Evolutionary conservation across 2,113 vertebrate species (phyloP).

Genomic region (Cololabis saira): DNA sequence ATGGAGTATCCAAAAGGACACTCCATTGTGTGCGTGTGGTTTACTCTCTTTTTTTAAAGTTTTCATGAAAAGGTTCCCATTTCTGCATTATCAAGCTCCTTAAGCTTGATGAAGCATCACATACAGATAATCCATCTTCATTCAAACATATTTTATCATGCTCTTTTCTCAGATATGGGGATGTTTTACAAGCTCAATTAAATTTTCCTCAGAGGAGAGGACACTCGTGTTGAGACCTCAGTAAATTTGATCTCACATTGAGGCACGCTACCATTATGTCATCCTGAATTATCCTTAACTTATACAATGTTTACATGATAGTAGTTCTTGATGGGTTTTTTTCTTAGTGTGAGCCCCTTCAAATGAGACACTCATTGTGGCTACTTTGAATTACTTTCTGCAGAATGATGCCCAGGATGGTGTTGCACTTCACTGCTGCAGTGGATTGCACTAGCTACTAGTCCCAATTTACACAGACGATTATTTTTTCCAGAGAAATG

Average conservation of each 20-base stretch:
- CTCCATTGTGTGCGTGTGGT: neutral
- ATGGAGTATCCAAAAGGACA: neutral
- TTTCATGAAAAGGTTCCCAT: neutral
- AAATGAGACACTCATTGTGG: neutral
- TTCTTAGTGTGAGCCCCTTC: conserved; percentile 1
- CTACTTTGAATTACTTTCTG: conserved; percentile 1
- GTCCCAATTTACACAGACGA: neutral
- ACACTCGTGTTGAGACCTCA: neutral
- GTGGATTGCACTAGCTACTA: neutral
- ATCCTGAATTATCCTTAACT: conserved; percentile 9
- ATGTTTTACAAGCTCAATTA: neutral
- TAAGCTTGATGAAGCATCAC: neutral
- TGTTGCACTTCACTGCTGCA: conserved; percentile 1
- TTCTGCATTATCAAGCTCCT: neutral
- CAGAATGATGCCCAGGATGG: neutral
- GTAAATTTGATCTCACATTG: conserved; percentile 7
- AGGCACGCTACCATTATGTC: neutral
- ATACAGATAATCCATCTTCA: too few species aligned
- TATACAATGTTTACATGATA: neutral
- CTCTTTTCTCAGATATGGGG: neutral
- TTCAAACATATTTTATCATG: neutral
- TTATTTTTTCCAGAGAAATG: neutral
- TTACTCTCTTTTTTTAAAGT: neutral
- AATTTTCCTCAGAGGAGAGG: neutral
- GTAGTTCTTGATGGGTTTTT: neutral